Conservation (phyloP, 2,113 vertebrate species). For the Brachionichthys hirsutus region DNA sequence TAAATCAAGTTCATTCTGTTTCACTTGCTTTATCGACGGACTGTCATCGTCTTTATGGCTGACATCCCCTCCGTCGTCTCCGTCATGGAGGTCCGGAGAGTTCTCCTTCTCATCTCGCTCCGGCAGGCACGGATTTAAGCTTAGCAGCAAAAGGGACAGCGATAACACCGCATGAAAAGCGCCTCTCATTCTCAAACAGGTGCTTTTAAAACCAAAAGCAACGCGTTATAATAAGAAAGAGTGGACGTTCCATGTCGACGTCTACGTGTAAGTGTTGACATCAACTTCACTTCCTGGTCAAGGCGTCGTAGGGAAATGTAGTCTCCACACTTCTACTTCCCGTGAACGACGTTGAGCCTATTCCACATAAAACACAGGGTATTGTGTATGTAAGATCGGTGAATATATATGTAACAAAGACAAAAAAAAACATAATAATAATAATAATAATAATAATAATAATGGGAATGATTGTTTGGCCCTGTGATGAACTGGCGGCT, state of each 20-base stretch:
- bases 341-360: rapidly evolving
- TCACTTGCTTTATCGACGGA: not conserved
- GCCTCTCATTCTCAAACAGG: slow-evolving; percentile 52
- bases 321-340: slow-evolving; percentile 22
- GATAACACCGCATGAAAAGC: slow-evolving; percentile 3
- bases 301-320: slow-evolving; percentile 60
- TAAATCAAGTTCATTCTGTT: slow-evolving; percentile 7
- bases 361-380: too few relatives aligned
- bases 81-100: slow-evolving; percentile 12
- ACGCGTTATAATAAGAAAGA: slow-evolving; percentile 18
- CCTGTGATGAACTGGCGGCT: too few relatives aligned
- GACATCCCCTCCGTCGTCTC: slow-evolving; percentile 8
- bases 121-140: slow-evolving; percentile 22
- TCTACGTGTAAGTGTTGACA: slow-evolving; percentile 36
- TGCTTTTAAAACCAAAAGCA: slow-evolving; percentile 20
- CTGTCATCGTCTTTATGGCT: slow-evolving; percentile 2
- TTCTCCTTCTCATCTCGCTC: slow-evolving; percentile 17
- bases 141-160: slow-evolving; percentile 43
- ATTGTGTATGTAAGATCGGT: too few relatives aligned
- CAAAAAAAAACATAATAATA: too few relatives aligned
- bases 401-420: too few relatives aligned
- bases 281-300: slow-evolving; percentile 57
- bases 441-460: too few relatives aligned
- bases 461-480: too few relatives aligned
- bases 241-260: slow-evolving; percentile 47